Evolutionary conservation across 2,797 vertebrate species (phyloP).

Genomic region (Sciurus vulgaris): DNA sequence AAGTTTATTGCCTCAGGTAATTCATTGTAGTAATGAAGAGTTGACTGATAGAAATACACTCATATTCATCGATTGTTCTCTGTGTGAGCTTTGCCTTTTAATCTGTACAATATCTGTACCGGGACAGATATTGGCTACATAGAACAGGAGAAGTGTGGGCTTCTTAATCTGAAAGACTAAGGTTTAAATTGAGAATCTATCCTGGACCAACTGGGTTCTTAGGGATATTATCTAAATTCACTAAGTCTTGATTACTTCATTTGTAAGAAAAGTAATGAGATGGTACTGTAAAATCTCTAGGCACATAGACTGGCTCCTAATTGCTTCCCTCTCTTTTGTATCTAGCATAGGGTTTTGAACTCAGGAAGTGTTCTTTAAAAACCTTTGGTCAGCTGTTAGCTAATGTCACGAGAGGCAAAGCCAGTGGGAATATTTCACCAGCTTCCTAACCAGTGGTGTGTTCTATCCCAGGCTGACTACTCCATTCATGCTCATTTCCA

Average conservation of each 20-base stretch:
- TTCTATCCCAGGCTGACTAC: background rate
- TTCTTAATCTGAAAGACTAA: slow-evolving; percentile 16
- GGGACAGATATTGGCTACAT: background rate
- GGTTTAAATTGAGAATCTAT: background rate
- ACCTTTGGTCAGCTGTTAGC: background rate
- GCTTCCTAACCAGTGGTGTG: background rate
- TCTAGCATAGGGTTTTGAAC: background rate
- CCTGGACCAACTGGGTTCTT: background rate
- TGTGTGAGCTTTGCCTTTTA: slow-evolving; percentile 27
- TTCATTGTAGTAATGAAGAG: background rate
- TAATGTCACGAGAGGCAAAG: background rate
- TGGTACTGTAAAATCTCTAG: background rate
- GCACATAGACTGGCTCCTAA: background rate
- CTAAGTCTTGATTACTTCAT: background rate
- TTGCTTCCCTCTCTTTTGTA: background rate
- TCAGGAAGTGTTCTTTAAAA: background rate
- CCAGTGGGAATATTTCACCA: background rate
- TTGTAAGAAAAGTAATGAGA: no score
- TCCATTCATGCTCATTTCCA: background rate
- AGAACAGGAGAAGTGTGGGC: background rate
- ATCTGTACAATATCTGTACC: background rate
- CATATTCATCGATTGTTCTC: background rate
- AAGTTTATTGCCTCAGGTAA: background rate
- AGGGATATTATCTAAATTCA: background rate
- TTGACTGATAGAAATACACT: background rate